Conservation (phyloP, 2,113 vertebrate genomes). For the Hystrix cristata region DNA sequence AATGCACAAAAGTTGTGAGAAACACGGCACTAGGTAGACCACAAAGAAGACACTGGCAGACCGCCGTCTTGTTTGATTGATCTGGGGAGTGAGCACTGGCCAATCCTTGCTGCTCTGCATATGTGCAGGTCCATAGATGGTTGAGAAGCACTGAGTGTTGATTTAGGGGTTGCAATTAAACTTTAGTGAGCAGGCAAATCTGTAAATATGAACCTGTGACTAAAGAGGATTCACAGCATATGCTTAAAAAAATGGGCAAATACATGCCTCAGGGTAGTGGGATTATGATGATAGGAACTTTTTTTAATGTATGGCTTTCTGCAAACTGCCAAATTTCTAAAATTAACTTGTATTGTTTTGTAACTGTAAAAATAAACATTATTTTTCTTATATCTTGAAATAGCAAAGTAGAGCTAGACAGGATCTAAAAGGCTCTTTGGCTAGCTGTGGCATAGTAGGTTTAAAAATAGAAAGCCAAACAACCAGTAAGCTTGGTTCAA, state of each 20-base stretch:
- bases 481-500: not conserved
- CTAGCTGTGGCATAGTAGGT: not conserved
- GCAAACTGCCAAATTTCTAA: constrained; percentile 5
- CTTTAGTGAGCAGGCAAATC: not conserved
- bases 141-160: not conserved
- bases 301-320: not conserved
- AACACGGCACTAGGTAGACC: not conserved
- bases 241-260: not conserved
- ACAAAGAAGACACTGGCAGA: not conserved
- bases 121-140: fast-evolving
- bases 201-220: not conserved
- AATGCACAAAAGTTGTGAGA: not conserved
- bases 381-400: not conserved
- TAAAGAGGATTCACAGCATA: not conserved
- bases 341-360: not conserved
- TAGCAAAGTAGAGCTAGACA: constrained; percentile 5
- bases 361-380: not conserved
- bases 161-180: not conserved
- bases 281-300: not conserved
- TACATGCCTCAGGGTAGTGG: not conserved
- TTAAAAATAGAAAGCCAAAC: not conserved
- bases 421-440: not conserved
- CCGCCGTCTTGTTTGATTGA: fast-evolving
- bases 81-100: not conserved
- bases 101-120: not conserved